Evolutionary conservation across 2,888 invertebrate genomes (phyloP).

Genomic region (Hemaris fuciformis): DNA sequence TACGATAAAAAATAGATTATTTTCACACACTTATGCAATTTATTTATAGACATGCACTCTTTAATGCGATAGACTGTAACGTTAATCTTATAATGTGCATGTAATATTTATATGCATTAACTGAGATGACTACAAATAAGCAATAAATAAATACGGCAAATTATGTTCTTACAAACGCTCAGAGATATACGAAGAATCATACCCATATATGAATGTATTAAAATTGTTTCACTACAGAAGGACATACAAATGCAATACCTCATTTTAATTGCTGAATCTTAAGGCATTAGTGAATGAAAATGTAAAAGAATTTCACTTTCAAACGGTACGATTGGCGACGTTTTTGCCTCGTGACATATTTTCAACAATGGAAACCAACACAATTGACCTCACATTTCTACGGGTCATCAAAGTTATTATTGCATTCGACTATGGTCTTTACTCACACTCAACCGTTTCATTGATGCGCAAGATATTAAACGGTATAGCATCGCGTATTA

Average conservation of each 20-base stretch:
- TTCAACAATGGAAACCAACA: constrained; percentile 11
- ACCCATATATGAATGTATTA: background rate
- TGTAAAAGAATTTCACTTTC: constrained; percentile 51
- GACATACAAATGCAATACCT: constrained; percentile 30
- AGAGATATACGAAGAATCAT: background rate
- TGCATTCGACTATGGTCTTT: constrained; percentile 29
- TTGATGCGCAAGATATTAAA: background rate
- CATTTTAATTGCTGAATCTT: constrained; percentile 40
- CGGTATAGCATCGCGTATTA: background rate
- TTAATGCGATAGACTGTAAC: background rate
- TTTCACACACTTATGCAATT: background rate
- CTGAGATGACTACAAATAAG: background rate
- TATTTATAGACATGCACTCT: background rate
- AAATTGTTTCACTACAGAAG: background rate
- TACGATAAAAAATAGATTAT: background rate
- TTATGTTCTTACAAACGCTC: background rate
- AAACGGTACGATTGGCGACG: constrained; percentile 47
- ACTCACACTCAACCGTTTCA: constrained; percentile 28
- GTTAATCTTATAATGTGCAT: background rate
- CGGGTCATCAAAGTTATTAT: constrained; percentile 30
- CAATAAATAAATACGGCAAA: background rate
- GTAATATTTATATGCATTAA: background rate
- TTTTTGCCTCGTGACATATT: constrained; percentile 46
- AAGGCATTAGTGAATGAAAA: constrained; percentile 38
- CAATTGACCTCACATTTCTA: constrained; percentile 30